These are phyloP conservation scores for Parnassius glacialis DNA, from an alignment of 2,888 invertebrate species.

Conservation along the genomic window DNA sequence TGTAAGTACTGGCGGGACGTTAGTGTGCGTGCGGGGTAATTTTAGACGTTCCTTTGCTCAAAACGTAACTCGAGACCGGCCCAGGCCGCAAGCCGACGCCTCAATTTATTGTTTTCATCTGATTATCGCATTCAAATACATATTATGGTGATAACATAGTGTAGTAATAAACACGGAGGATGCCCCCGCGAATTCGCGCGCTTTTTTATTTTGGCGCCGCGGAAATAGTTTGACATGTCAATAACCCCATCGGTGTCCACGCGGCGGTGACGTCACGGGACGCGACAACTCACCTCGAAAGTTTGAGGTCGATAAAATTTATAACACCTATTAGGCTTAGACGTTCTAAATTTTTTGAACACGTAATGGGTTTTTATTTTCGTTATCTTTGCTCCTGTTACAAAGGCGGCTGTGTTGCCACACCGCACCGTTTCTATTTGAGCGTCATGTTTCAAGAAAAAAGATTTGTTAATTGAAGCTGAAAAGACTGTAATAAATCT, in stretches of 20 bases:
- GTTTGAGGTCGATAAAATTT: slow-evolving; percentile 75
- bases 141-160: slow-evolving; percentile 45
- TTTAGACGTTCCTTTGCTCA: slow-evolving; percentile 81
- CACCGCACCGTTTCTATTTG: slow-evolving; percentile 20
- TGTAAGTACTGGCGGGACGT: slow-evolving; percentile 50
- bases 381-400: slow-evolving; percentile 35
- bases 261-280: slow-evolving; percentile 73
- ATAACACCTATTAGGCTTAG: slow-evolving; percentile 54
- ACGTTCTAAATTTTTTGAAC: slow-evolving; percentile 56
- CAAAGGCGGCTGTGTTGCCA: slow-evolving; percentile 29
- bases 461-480: not conserved
- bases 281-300: slow-evolving; percentile 56
- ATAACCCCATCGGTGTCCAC: slow-evolving; percentile 74
- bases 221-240: slow-evolving; percentile 78
- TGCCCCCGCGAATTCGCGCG: slow-evolving; percentile 60
- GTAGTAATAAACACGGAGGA: slow-evolving; percentile 40
- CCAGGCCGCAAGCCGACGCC: slow-evolving; percentile 77
- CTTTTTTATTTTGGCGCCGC: slow-evolving; percentile 76
- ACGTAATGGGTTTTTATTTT: slow-evolving; percentile 51
- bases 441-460: slow-evolving; percentile 30
- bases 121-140: slow-evolving; percentile 63
- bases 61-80: slow-evolving; percentile 78
- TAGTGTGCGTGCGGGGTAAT: slow-evolving; percentile 75
- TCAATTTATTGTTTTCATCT: slow-evolving; percentile 78
- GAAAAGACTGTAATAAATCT: too few species aligned